Base-by-base conservation (phyloP, 2,113 vertebrate genomes). In the Calonectris borealis region DNA sequence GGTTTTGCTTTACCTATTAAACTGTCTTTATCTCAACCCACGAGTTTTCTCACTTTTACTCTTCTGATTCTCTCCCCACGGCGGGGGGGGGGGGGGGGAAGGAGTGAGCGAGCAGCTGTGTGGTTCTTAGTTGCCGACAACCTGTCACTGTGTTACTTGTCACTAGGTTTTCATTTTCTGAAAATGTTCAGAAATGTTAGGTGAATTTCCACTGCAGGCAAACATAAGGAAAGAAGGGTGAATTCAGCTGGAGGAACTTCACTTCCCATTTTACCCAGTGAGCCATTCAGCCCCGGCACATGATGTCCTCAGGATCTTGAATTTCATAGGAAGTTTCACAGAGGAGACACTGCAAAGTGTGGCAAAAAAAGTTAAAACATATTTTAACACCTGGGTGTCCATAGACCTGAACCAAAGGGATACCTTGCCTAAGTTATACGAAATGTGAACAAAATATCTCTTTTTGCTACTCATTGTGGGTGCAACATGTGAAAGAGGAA, bases 91-190 rank as follows among this genome's bases (percentile, higher is more conserved):
- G 36, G 36, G 36, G 36, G 46, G 46, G 18, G 46, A 18, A 46
- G n/a, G n/a, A n/a, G 17, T 46, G 46, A 46, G 46, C 46, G 18
- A 46, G 46, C 46, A 18, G 46, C 46, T 46, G 46, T 10, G 46
- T 46, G 46, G 46, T 6, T 18, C 46, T 46, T 19, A 46, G 18
- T 46, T 46, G 46, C 46, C 18, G 8, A 46, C 46, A 46, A 95
- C 71, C 91, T 95, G 86, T 82, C 91, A 93, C 86, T 46, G 40
- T 73, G 51, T 70, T 91, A 69, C 73, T 88, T 82, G 75, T 89
- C 93, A 80, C 71, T 25, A 58, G 57, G 70, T 66, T 90, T 95
- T 94, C 31, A 51, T 94, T 80, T 95, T 80, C 78, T 80, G 70
- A 90, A 95, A 88, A 58, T 15, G 20, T 76, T 89, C 93, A 66